phyloP scores from a whole-genome alignment of 2,888 invertebrate genomes.

The Tenthredo distinguenda region DNA sequence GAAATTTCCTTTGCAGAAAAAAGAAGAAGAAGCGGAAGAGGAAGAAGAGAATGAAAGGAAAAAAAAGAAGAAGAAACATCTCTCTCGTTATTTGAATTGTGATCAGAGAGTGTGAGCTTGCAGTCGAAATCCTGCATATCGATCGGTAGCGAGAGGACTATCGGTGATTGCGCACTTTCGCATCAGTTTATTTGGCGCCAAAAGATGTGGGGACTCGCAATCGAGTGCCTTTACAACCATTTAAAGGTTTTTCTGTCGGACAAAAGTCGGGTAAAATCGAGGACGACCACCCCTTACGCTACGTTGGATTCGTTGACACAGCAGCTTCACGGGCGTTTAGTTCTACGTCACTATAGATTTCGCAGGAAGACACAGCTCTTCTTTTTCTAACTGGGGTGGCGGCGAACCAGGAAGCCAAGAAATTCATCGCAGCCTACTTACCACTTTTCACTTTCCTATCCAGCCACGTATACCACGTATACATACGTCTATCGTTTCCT shows the following conservation, averaged over 20 bases:
- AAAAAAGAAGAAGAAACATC: neutral
- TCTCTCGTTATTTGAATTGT: conserved; percentile 11
- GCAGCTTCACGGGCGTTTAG: conserved; percentile 49
- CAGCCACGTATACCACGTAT: neutral
- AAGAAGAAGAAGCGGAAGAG: neutral
- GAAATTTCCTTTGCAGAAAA: neutral
- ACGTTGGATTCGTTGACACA: conserved; percentile 45
- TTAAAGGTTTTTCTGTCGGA: conserved; percentile 19
- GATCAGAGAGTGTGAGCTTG: neutral
- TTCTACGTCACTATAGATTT: conserved; percentile 46
- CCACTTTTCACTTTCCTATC: conserved; percentile 20
- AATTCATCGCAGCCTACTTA: conserved; percentile 10
- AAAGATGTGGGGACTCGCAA: conserved; percentile 30
- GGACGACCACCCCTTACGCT: conserved; percentile 24
- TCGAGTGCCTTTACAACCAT: conserved; percentile 41
- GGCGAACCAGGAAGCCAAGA: conserved; percentile 32
- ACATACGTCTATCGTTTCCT: neutral
- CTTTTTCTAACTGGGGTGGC: conserved; percentile 6
- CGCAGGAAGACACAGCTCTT: conserved; percentile 1
- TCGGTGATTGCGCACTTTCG: conserved; percentile 16
- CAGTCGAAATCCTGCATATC: conserved; percentile 17
- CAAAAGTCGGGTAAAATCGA: conserved; percentile 18
- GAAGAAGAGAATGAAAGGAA: neutral
- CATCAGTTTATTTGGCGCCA: conserved; percentile 14
- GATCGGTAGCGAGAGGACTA: conserved; percentile 7